These are phyloP conservation scores for Cinara cedri DNA, from an alignment of 2,888 invertebrate genomes.

Conservation along the genomic window DNA sequence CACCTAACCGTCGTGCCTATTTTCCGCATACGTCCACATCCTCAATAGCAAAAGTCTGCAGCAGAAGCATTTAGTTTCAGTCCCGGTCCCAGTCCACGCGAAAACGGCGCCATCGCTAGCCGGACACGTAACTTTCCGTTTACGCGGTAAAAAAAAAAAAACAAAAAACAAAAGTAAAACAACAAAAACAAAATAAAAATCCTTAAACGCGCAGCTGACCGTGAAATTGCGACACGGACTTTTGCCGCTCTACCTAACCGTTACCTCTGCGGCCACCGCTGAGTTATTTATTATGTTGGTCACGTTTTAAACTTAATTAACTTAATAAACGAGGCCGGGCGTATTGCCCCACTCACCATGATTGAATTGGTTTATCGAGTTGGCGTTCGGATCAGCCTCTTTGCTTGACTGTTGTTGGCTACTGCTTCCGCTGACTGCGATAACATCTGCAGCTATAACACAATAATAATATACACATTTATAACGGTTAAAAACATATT, in stretches of 20 bases:
- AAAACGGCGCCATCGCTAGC: too few species aligned
- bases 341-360: conserved; percentile 35
- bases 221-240: conserved; percentile 43
- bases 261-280: not conserved
- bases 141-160: not conserved
- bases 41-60: too few species aligned
- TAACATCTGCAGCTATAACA: conserved; percentile 24
- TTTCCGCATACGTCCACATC: too few species aligned
- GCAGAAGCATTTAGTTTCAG: too few species aligned
- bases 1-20: not conserved
- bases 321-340: not conserved
- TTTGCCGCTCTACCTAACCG: not conserved
- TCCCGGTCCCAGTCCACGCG: too few species aligned
- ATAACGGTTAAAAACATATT: not conserved
- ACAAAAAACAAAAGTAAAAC: too few species aligned
- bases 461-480: not conserved
- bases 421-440: conserved; percentile 6
- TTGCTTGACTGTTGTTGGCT: conserved; percentile 2
- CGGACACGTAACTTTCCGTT: not conserved
- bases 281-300: conserved; percentile 35
- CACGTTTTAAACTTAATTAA: conserved; percentile 44
- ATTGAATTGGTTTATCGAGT: conserved; percentile 46
- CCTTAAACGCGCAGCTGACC: conserved; percentile 31
- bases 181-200: too few species aligned
- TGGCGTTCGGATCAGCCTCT: conserved; percentile 39